Base-by-base conservation (phyloP, 2,113 vertebrate species). In the Nestor notabilis region DNA sequence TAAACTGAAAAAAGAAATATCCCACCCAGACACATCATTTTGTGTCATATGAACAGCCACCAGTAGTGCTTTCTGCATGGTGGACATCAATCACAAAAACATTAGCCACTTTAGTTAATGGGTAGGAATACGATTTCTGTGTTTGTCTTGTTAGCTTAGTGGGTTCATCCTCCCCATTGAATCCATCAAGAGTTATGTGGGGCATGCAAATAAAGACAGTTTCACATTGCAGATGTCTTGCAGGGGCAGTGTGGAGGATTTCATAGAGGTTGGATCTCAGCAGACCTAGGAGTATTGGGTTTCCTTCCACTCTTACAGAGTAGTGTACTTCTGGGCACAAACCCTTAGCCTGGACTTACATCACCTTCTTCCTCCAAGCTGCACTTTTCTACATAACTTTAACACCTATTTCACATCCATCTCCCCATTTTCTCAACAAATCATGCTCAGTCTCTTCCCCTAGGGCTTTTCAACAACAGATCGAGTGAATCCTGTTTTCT, bases 121-220 rank as follows among this genome's bases (percentile, higher is more conserved):
- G 69, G 27, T 75, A 68, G 69, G 72, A 91, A 94, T 94, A 68
- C 89, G 80, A 84, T 89, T 90, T 90, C 71, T 86, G 69, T 85
- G 43, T 92, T 95, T 94, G 93, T 81, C 89, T 50, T 95, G 64
- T 95, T 95, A 92, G 68, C 39, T 9, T 65, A 89, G 83, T 77
- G 83, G 64, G 89, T 78, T 94, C 77, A 47, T 60, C 60, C 60
- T 78, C 60, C 78, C 64, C 74, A n/a, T 77, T 82, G 94, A 92
- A 55, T 78, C 28, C 43, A 78, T 55, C 33, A 7, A 53, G 53
- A 92, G 80, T 50, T 87, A 81, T 8, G 72, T 64, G 18, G 50
- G 74, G 55, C 55, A 71, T 83, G 78, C 64, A 74, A 94, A 90
- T 90, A 88, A 61, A 88, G 75, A 47, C 10, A 83, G 28, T n/a